Evolutionary conservation across 2,797 vertebrate genomes (phyloP).

Genomic region (Dendrocincla tyrannina): DNA sequence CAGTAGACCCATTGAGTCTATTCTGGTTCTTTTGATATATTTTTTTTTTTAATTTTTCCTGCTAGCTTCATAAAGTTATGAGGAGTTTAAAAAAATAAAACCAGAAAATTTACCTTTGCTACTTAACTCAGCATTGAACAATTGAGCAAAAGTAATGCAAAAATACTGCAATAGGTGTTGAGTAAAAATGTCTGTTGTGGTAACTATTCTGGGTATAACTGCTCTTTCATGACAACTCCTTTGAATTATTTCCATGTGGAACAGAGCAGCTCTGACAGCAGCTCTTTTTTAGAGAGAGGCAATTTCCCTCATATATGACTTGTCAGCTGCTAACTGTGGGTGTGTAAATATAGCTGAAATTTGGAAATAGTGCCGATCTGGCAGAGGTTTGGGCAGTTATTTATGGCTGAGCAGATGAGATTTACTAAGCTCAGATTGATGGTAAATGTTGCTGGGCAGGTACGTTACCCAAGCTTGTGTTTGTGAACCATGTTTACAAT

Average conservation of each 20-base stretch:
- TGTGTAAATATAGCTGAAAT: constrained; percentile 48
- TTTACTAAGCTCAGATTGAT: constrained; percentile 2
- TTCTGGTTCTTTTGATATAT: not conserved
- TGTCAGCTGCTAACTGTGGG: constrained; percentile 52
- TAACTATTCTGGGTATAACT: constrained; percentile 5
- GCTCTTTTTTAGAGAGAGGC: constrained; percentile 37
- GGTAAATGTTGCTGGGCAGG: not conserved
- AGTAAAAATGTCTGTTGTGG: not conserved
- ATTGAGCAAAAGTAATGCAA: not conserved
- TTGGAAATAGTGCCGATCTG: constrained; percentile 20
- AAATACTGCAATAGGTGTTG: not conserved
- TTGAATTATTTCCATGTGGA: constrained; percentile 50
- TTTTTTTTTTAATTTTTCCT: not conserved
- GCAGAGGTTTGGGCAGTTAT: constrained; percentile 25
- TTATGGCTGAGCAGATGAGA: not conserved
- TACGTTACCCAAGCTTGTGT: not conserved
- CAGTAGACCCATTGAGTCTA: not conserved
- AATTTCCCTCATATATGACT: constrained; percentile 51
- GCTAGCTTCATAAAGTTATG: not conserved
- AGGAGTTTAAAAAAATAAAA: not conserved
- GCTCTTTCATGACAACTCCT: not conserved
- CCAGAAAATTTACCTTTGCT: not conserved
- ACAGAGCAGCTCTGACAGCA: constrained; percentile 31
- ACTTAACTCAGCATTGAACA: not conserved
- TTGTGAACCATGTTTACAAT: not conserved